A percentile compares a stretch with the other conserved stretches of the same genome.
Evolutionary conservation across 2,797 vertebrate genomes (phyloP).

Genomic region (Sebastes vulpes): DNA sequence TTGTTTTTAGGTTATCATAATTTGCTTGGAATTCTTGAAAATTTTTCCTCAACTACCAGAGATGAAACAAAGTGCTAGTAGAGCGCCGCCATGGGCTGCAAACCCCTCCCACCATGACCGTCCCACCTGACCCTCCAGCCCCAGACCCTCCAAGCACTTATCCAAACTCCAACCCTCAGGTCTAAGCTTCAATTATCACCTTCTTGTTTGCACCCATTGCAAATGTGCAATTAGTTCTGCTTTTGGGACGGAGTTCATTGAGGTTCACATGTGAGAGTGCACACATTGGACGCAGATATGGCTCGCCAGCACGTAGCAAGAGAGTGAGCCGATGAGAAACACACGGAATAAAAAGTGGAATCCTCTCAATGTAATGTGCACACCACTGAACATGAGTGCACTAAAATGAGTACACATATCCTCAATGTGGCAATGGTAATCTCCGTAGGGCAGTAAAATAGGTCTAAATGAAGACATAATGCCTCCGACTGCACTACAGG

Average conservation of each 20-base stretch:
- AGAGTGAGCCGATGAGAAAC: neutral
- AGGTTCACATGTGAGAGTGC: neutral
- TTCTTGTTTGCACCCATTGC: neutral
- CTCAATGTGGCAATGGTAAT: neutral
- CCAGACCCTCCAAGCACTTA: neutral
- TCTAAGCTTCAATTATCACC: neutral
- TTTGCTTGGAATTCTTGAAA: neutral
- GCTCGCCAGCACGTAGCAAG: neutral
- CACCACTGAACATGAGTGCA: neutral
- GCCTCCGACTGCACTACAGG: neutral
- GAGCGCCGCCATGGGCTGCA: neutral
- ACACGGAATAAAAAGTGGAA: neutral
- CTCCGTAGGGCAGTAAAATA: constrained; percentile 1
- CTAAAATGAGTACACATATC: constrained; percentile 2
- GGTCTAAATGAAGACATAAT: constrained; percentile 11
- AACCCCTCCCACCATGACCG: neutral
- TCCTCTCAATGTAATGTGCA: neutral
- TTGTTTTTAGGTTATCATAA: neutral
- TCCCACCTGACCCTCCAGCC: neutral
- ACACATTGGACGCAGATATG: neutral
- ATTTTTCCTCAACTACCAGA: neutral
- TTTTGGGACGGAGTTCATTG: neutral
- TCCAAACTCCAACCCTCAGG: neutral
- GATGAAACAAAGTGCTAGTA: neutral
- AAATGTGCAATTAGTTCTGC: neutral